Evolutionary conservation across 1,140 invertebrate species (phyloP), one percentile per base, ranked within the genome.

Genomic region (Neelides sp.): DNA sequence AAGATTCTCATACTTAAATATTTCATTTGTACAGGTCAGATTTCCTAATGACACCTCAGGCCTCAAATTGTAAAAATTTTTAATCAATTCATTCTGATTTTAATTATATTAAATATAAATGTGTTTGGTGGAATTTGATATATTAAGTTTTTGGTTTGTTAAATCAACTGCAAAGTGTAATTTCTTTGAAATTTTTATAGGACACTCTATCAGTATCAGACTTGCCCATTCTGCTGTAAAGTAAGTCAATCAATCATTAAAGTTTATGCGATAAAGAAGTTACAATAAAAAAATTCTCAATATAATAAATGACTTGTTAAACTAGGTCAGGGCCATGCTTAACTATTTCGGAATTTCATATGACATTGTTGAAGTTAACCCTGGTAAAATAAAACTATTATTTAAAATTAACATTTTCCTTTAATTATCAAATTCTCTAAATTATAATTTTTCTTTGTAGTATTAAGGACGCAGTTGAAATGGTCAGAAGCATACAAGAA

Each of bases 181-280:
- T n/a, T n/a, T n/a, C n/a, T n/a, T n/a, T n/a, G n/a, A n/a, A n/a
- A n/a, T n/a, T n/a, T n/a, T n/a, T n/a, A n/a, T n/a, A n/a, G n/a
- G 15, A 85, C 85, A 1, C 69, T 98, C 20, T 98, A 84, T 66
- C 94, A 98, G 73, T 98, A 93, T 67, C 85, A 94, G 63, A 94
- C 89, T 2, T 98, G 94, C 69, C 95, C 95, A 26, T 99, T 98
- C 69, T 98, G 95, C 68, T 98, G 92, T 64, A 99, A 98, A 75
- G 57, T 59, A 52, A 44, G 7, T 35, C 23, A 19, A 27, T 32
- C 47, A 0, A 27, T 68, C 57, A 4, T 24, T 20, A 2, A 1
- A 7, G 4, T n/a, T n/a, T n/a, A n/a, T n/a, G 15, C n/a, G 19
- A 20, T 26, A 30, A 22, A 24, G 10, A 13, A 22, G 49, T n/a